These are phyloP conservation scores for Rhizomys pruinosus DNA, from an alignment of 2,113 vertebrate genomes.

Conservation along the genomic window DNA sequence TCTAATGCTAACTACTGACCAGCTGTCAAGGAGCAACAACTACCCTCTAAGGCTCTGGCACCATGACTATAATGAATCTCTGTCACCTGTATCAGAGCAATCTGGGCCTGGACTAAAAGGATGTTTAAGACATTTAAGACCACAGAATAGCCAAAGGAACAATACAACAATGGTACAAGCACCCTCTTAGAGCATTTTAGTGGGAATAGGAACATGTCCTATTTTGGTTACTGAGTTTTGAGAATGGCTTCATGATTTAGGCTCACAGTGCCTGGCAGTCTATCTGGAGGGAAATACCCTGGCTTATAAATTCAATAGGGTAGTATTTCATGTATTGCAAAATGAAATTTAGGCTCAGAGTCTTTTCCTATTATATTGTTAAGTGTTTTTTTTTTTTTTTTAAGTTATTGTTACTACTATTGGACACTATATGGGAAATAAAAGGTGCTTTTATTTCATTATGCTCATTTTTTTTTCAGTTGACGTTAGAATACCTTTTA, in stretches of 20 bases:
- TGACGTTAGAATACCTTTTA: background rate
- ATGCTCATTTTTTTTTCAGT: slow-evolving; percentile 28
- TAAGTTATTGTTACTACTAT: slow-evolving; percentile 30
- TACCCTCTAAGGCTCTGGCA: background rate
- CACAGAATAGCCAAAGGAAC: background rate
- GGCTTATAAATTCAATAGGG: background rate
- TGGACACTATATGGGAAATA: slow-evolving; percentile 34
- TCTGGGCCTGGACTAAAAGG: background rate
- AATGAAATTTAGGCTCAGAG: slow-evolving; percentile 37
- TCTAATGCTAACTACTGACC: slow-evolving; percentile 27
- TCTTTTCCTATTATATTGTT: background rate
- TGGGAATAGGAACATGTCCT: background rate
- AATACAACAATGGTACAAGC: background rate
- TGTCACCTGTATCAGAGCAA: background rate
- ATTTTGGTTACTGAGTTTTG: slow-evolving; percentile 24
- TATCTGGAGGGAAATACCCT: background rate
- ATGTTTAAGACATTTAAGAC: background rate
- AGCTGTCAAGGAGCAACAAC: slow-evolving; percentile 2
- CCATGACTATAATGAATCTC: background rate
- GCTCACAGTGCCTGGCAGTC: slow-evolving; percentile 26
- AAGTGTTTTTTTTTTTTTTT: slow-evolving; percentile 6
- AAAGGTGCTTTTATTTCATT: slow-evolving; percentile 35
- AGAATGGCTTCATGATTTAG: background rate
- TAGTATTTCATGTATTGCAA: slow-evolving; percentile 51
- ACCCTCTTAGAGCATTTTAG: background rate